Evolutionary conservation across 2,888 invertebrate species (phyloP), one percentile per base, ranked within the genome.

Genomic region (Hoplodrina blanda): DNA sequence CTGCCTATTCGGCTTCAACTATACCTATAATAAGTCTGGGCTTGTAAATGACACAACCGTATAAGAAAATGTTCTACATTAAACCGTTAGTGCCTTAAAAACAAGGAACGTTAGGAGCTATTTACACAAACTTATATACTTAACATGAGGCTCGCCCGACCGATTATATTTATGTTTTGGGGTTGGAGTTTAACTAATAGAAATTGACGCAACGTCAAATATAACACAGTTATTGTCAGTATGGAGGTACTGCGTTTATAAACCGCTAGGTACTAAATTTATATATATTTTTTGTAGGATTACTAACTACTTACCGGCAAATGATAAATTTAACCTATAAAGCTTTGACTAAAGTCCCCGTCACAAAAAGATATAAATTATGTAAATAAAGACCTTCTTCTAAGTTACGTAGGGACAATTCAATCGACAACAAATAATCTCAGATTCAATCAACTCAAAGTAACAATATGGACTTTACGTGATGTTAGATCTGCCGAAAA

Each of bases 1-100:
- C 87, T 87, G 94, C 92, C 92, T 90, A 85, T 53, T 85, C 81
- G 87, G 91, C 91, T 87, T 89, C 71, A 81, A 78, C 82, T 84
- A 90, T 90, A 90, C 86, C 89, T 90, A 90, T 88, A 90, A 90
- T 90, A 90, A 90, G 88, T 89, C 88, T 87, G 91, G 91, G 86
- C 80, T 89, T 80, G 84, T 84, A 89, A 90, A 89, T 89, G 90
- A 92, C 93, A 93, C 94, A 92, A 93, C 93, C 93, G 82, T 89
- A 85, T 89, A 91, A 91, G 91, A 91, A 92, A 90, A 91, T 87
- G 87, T 89, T 89, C 88, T 91, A 85, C 72, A 91, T 86, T 87
- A 85, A 80, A 83, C 81, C 81, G 90, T 93, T 93, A 93, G 92
- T 93, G 93, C 92, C 93, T 91, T 92, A 91, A 81, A 87, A 92